phyloP scores from a whole-genome alignment of 2,888 invertebrate genomes.

The Polydrusus pterygomalis region DNA sequence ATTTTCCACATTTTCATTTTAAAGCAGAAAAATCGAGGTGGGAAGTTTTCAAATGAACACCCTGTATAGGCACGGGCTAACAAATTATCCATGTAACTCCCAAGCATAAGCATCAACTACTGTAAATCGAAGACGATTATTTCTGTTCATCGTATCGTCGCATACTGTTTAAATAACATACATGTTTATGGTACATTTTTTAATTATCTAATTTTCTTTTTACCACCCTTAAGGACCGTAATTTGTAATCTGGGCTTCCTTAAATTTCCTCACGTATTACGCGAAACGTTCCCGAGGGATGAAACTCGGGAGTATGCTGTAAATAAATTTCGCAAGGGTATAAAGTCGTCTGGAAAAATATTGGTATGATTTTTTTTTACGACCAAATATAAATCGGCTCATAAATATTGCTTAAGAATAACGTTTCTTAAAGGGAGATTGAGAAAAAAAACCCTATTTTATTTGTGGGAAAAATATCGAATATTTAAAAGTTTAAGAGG shows the following conservation, averaged over 20 bases:
- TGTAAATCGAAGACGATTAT: no score
- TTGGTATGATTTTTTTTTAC: background rate
- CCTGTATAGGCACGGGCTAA: no score
- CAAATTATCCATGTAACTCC: no score
- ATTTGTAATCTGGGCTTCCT: slow-evolving; percentile 21
- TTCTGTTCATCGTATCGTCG: no score
- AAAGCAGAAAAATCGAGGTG: no score
- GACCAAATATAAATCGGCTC: background rate
- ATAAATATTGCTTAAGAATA: no score
- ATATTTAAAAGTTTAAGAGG: no score
- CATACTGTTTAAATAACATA: no score
- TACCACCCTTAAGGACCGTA: background rate
- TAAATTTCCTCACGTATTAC: slow-evolving; percentile 25
- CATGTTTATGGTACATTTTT: background rate
- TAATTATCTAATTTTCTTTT: background rate
- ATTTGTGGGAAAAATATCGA: background rate
- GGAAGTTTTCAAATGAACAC: no score
- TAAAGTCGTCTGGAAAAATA: slow-evolving; percentile 6
- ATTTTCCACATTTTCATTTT: no score
- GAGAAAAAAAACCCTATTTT: background rate
- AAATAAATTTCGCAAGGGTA: slow-evolving; percentile 21
- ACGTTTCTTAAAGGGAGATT: background rate
- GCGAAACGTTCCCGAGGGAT: slow-evolving; percentile 13
- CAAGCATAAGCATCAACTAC: no score
- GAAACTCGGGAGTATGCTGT: slow-evolving; percentile 25